Evolutionary conservation across 1,140 invertebrate genomes (phyloP), one percentile per base, ranked within the genome.

Genomic region (Pachypsylla venusta): DNA sequence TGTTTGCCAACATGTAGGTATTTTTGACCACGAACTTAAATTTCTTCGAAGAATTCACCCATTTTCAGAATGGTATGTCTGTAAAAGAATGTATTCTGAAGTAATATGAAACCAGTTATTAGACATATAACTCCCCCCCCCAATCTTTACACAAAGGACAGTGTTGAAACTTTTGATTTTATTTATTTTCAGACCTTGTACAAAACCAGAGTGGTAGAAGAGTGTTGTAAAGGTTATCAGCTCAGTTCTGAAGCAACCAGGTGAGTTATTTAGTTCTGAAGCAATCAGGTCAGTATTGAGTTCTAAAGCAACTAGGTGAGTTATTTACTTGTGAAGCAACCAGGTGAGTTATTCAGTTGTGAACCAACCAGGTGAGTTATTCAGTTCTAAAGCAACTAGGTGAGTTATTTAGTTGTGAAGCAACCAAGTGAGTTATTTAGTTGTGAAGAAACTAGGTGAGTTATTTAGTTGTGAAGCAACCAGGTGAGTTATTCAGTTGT

Each of bases 131-230:
- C 12, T 13, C 10, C 13, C 4, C 7, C 7, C 19, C 19, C 1
- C 39, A 12, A 24, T 40, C 30, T 54, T 26, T 40, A 35, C 13
- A 25, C 19, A 19, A 13, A 54, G 13, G 12, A 25, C 30, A 2
- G 39, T 26, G 20, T 54, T 19, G 5, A 53, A 26, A 30, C 5
- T 57, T 20, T 25, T 1, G 26, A 54, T 56, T 53, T n/a, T 58
- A 16, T 58, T 4, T 16, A 22, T 60, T 69, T 70, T 16, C 73
- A 88, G 75, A 80, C 77, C 1, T 71, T 90, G 61, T 74, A 75
- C 5, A 91, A 90, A 68, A 77, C 79, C 14, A 74, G 80, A 62
- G 82, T 85, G 1, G 81, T 92, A 0, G 81, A 89, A 63, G 81
- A 86, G 60, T 96, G 66, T 54, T 69, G 67, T 59, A 61, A 76